Evolutionary conservation across 2,888 invertebrate species (phyloP).

Genomic region (Pollenia labialis): DNA sequence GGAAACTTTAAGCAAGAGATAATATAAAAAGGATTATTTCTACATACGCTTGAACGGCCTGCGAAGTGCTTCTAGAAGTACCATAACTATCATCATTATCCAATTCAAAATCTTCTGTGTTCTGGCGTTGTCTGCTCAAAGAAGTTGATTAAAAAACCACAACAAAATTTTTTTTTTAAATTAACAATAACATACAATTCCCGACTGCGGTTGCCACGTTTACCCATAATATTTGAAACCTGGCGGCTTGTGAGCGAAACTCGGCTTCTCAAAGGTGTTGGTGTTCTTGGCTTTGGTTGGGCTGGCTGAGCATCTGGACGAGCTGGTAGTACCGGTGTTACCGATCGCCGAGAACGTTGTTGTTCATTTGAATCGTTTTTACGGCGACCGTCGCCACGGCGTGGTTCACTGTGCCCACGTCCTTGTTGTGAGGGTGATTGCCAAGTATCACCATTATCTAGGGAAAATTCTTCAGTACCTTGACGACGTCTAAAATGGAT

Average conservation of each 20-base stretch:
- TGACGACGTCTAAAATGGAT: slow-evolving; percentile 76
- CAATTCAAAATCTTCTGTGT: slow-evolving; percentile 80
- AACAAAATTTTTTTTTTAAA: background rate
- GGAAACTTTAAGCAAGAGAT: background rate
- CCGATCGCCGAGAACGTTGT: slow-evolving; percentile 77
- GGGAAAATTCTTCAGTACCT: slow-evolving; percentile 79
- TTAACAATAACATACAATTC: slow-evolving; percentile 77
- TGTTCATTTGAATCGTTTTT: slow-evolving; percentile 55
- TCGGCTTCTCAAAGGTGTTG: slow-evolving; percentile 79
- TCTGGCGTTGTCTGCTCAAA: slow-evolving; percentile 77
- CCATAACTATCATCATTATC: slow-evolving; percentile 81
- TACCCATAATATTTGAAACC: slow-evolving; percentile 78
- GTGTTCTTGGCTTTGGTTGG: slow-evolving; percentile 80
- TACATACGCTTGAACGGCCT: slow-evolving; percentile 80
- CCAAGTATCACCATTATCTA: slow-evolving; percentile 73
- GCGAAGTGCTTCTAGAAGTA: slow-evolving; percentile 77
- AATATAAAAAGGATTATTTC: background rate
- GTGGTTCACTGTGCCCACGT: slow-evolving; percentile 74
- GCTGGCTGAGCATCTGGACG: slow-evolving; percentile 79
- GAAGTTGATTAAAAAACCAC: background rate
- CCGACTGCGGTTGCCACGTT: slow-evolving; percentile 76
- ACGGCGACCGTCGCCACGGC: slow-evolving; percentile 43
- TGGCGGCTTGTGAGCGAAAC: slow-evolving; percentile 80
- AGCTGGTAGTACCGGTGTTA: slow-evolving; percentile 78
- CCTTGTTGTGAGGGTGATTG: slow-evolving; percentile 44